Evolutionary conservation across 2,797 vertebrate species (phyloP).

Genomic region (Callimico goeldii): DNA sequence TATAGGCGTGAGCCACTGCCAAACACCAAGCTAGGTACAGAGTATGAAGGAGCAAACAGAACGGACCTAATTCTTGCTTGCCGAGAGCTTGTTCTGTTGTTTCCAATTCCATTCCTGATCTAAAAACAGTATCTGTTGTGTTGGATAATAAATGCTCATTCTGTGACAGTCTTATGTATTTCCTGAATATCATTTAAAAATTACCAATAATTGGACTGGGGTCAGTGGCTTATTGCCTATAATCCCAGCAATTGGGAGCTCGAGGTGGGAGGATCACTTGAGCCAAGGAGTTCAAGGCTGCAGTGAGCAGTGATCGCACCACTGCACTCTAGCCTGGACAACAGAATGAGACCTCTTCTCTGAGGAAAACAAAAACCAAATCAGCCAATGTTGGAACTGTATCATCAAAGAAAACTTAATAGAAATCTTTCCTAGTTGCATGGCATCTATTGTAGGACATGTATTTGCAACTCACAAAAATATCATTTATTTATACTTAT

Average conservation of each 20-base stretch:
- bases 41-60: not conserved
- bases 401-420: not conserved
- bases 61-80: not conserved
- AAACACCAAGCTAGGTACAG: not conserved
- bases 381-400: not conserved
- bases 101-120: not conserved
- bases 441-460: not conserved
- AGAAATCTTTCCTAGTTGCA: not conserved
- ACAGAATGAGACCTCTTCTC: not conserved
- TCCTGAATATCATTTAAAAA: not conserved
- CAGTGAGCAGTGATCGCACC: not conserved
- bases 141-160: not conserved
- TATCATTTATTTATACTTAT: not conserved
- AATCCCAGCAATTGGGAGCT: not conserved
- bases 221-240: not conserved
- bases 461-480: not conserved
- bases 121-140: not conserved
- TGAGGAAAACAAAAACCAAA: not conserved
- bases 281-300: not conserved
- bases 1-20: too few relatives aligned
- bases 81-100: not conserved
- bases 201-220: not conserved
- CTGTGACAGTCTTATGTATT: not conserved
- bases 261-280: not conserved
- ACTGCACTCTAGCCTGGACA: not conserved